Percentiles rank a stretch among this genome's conserved stretches.
Conservation (phyloP, 2,797 vertebrate genomes). For the Carcharodon carcharias region DNA sequence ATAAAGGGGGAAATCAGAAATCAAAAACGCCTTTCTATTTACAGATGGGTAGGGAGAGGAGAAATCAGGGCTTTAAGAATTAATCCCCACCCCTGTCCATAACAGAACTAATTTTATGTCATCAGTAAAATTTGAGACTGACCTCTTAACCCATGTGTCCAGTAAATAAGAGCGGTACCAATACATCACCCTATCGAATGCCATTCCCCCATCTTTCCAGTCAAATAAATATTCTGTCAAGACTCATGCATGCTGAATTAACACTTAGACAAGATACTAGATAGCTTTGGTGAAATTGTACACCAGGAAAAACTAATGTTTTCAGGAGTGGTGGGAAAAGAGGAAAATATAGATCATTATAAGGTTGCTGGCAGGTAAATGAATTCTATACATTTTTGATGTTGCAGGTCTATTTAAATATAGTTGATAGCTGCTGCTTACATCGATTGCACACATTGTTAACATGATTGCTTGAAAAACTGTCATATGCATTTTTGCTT, state of each 20-base stretch:
- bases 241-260: not conserved
- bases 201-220: not conserved
- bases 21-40: too few relatives aligned
- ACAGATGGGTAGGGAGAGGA: too few relatives aligned
- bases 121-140: not conserved
- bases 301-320: not conserved
- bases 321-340: not conserved
- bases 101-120: not conserved
- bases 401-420: not conserved
- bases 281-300: not conserved
- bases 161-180: not conserved
- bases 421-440: not conserved
- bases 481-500: not conserved
- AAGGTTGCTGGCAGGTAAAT: not conserved
- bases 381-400: not conserved
- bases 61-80: too few relatives aligned
- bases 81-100: too few relatives aligned
- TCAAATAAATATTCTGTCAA: not conserved
- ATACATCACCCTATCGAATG: not conserved
- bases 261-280: not conserved
- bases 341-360: not conserved
- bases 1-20: too few relatives aligned
- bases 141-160: not conserved
- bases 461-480: constrained; percentile 14
- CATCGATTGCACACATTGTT: constrained; percentile 30